phyloP scores from a whole-genome alignment of 2,797 vertebrate genomes.

The Sciaenops ocellatus region DNA sequence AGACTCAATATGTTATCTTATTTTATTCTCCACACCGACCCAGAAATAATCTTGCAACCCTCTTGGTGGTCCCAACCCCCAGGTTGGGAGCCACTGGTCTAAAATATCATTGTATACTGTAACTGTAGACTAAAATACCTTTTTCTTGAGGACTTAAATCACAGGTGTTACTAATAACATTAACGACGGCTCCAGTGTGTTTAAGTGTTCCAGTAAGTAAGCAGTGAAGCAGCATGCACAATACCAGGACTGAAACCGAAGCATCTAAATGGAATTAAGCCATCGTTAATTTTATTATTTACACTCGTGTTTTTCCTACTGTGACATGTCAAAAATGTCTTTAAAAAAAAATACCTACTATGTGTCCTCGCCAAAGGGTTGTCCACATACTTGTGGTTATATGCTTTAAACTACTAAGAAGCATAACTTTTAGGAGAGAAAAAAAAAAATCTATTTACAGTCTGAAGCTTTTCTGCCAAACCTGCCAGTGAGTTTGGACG shows the following conservation, averaged over 20 bases:
- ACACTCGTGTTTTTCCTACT: not conserved
- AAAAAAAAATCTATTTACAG: not conserved
- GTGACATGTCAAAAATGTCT: not conserved
- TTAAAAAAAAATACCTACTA: not conserved
- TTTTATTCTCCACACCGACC: too few relatives aligned
- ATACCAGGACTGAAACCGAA: not conserved
- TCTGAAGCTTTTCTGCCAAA: conserved; percentile 11
- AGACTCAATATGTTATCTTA: too few relatives aligned
- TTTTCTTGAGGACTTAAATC: not conserved
- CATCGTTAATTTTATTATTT: not conserved
- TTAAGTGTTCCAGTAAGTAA: not conserved
- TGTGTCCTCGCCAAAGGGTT: not conserved
- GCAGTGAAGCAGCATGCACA: not conserved
- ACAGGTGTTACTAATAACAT: not conserved
- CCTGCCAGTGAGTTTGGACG: conserved; percentile 23
- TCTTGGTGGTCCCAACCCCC: too few relatives aligned
- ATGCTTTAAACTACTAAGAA: not conserved
- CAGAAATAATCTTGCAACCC: too few relatives aligned
- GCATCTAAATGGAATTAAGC: not conserved
- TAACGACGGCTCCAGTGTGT: not conserved
- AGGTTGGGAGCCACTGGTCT: too few relatives aligned
- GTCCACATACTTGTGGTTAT: not conserved
- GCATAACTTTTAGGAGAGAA: not conserved
- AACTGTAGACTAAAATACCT: too few relatives aligned
- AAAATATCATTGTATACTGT: too few relatives aligned